Percentiles rank a stretch among this genome's conserved stretches.
These are phyloP conservation scores for Sciurus vulgaris DNA, from an alignment of 2,797 vertebrate genomes.

Conservation along the genomic window DNA sequence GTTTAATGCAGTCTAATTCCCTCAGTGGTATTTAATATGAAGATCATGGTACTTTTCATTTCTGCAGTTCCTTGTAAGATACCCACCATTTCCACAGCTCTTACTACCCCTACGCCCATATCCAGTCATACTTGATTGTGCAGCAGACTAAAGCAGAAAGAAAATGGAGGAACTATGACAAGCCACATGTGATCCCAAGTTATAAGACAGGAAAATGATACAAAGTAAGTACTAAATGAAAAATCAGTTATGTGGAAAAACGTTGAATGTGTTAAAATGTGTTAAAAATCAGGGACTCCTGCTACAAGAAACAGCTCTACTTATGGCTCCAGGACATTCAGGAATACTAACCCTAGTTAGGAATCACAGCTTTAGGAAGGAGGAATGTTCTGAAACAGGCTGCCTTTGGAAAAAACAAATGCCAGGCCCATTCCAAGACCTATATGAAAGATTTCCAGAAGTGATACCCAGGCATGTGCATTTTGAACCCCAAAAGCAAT, in stretches of 20 bases:
- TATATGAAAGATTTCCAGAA: constrained; percentile 22
- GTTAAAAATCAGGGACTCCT: not conserved
- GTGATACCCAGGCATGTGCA: not conserved
- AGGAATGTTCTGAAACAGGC: not conserved
- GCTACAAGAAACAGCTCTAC: not conserved
- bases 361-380: constrained; percentile 3
- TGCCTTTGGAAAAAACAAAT: not conserved
- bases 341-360: not conserved
- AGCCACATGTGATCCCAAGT: not conserved
- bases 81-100: not conserved
- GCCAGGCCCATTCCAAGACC: not conserved
- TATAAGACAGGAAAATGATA: constrained; percentile 4
- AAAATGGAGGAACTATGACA: not conserved
- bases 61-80: not conserved
- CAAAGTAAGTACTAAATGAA: not conserved
- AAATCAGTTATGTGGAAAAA: not conserved
- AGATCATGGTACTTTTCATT: not conserved
- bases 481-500: constrained; percentile 2
- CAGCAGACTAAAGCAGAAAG: not conserved
- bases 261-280: not conserved
- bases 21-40: not conserved
- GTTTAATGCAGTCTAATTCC: not conserved
- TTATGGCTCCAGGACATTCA: not conserved
- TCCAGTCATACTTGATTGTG: not conserved
- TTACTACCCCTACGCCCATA: not conserved